Conservation (phyloP, 2,888 invertebrate species). For the Dastarcus helophoroides region DNA sequence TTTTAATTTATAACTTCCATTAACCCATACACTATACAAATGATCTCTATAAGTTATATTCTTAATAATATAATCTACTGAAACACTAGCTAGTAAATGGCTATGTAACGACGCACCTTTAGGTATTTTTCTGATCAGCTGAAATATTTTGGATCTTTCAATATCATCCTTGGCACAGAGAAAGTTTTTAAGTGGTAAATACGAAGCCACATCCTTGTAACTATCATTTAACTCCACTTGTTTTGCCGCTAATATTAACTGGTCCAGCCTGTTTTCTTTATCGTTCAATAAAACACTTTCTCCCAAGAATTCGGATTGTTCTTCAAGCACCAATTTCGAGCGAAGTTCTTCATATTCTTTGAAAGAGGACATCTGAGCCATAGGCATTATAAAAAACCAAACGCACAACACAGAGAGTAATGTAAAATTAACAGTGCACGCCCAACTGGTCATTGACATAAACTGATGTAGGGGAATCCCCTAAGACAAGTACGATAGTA, state of each 20-base stretch:
- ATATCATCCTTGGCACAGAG: slow-evolving; percentile 49
- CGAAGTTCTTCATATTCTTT: too few species aligned
- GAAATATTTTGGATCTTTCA: slow-evolving; percentile 50
- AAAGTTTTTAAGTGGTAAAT: slow-evolving; percentile 55
- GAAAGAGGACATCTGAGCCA: too few species aligned
- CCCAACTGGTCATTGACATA: too few species aligned
- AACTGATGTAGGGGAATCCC: too few species aligned
- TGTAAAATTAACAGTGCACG: too few species aligned
- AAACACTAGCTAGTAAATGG: slow-evolving; percentile 54
- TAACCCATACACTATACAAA: slow-evolving; percentile 40
- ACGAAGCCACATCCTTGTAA: slow-evolving; percentile 30
- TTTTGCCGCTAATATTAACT: slow-evolving; percentile 25
- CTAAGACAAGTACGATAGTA: too few species aligned
- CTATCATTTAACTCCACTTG: slow-evolving; percentile 23
- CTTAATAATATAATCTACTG: slow-evolving; percentile 47
- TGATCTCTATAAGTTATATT: slow-evolving; percentile 51
- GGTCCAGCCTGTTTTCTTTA: slow-evolving; percentile 13
- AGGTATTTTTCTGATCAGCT: slow-evolving; percentile 56
- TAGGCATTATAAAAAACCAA: too few species aligned
- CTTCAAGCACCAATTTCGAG: too few species aligned
- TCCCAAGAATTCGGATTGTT: too few species aligned
- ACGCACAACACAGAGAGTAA: too few species aligned
- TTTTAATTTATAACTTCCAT: slow-evolving; percentile 29
- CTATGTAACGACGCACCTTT: slow-evolving; percentile 64
- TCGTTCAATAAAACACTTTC: slow-evolving; percentile 5